phyloP scores from a whole-genome alignment of 2,113 vertebrate genomes.

The Edolisoma coerulescens region DNA sequence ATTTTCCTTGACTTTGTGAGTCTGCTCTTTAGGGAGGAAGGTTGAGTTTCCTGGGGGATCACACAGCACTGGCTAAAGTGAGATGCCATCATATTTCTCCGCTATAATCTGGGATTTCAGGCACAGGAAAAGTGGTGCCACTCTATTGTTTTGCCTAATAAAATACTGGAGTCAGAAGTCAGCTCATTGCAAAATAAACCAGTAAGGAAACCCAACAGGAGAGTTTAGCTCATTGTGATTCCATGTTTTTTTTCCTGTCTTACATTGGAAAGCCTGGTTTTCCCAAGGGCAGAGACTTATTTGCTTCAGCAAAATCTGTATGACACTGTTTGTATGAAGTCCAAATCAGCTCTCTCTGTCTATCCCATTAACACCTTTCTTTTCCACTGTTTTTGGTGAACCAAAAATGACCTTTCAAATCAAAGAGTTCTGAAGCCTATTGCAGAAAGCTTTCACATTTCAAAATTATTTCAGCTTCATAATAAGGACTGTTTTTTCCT shows the following conservation, averaged over 20 bases:
- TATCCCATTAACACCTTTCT: background rate
- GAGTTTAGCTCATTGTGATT: background rate
- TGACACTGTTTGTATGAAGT: background rate
- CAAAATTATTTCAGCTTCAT: background rate
- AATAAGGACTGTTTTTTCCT: background rate
- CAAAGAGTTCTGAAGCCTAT: background rate
- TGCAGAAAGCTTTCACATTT: background rate
- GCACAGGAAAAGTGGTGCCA: background rate
- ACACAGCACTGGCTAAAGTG: background rate
- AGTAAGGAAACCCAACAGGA: background rate
- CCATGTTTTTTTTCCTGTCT: background rate
- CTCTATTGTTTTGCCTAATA: background rate
- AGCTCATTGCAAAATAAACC: background rate
- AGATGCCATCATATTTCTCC: background rate
- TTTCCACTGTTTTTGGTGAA: background rate
- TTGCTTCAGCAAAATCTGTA: background rate
- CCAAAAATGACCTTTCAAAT: background rate
- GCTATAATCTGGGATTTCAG: background rate
- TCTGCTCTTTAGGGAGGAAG: background rate
- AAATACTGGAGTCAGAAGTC: background rate
- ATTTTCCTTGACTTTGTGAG: background rate
- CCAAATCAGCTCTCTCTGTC: background rate
- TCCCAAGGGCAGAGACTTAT: background rate
- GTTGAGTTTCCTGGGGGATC: background rate
- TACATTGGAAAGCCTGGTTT: background rate